phyloP scores from a whole-genome alignment of 2,113 vertebrate genomes.

The Gambusia affinis region DNA sequence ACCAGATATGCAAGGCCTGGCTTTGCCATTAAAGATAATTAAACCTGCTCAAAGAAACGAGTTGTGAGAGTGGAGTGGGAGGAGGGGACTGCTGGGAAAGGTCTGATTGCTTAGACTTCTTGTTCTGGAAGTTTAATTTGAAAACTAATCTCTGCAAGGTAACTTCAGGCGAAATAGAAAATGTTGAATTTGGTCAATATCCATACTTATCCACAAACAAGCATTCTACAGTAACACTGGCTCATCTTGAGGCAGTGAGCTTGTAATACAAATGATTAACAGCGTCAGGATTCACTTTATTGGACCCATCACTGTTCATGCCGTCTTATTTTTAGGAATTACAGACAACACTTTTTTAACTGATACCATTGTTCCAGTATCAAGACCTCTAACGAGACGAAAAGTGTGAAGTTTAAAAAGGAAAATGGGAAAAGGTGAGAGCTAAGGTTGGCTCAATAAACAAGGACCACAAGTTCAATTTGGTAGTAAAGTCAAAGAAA shows the following conservation, averaged over 20 bases:
- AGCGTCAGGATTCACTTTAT: background rate
- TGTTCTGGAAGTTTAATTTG: conserved; percentile 66
- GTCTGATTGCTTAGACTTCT: conserved; percentile 63
- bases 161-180: conserved; percentile 54
- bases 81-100: conserved; percentile 36
- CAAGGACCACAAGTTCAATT: no score
- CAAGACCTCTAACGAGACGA: no score
- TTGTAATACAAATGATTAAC: conserved; percentile 8
- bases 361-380: no score
- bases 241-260: conserved; percentile 11
- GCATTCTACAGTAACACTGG: conserved; percentile 16
- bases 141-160: conserved; percentile 72
- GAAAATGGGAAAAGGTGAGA: no score
- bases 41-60: conserved; percentile 68
- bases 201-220: conserved; percentile 36
- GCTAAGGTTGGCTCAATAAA: no score
- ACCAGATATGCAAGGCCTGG: conserved; percentile 55
- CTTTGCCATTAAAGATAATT: conserved; percentile 73
- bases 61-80: conserved; percentile 1
- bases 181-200: conserved; percentile 38
- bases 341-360: no score
- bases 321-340: background rate
- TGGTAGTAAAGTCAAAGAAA: no score
- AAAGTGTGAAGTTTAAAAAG: no score
- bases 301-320: background rate